A percentile compares a stretch with the other conserved stretches of the same genome.
Evolutionary conservation across 2,888 invertebrate species (phyloP).

Genomic region (Gastrophysa polygoni): DNA sequence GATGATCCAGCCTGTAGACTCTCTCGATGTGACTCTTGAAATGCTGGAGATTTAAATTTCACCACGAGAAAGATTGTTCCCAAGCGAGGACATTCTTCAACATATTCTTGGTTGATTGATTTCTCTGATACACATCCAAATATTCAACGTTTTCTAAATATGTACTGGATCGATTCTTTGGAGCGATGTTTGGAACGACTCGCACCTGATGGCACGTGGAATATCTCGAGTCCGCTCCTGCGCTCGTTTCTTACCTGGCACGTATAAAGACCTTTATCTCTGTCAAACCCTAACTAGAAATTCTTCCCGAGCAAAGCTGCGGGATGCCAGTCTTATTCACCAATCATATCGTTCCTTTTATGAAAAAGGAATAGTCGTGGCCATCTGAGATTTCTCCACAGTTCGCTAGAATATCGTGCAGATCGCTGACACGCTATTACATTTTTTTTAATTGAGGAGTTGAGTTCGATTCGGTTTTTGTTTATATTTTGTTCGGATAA

Average conservation of each 20-base stretch:
- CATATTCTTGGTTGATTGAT: too few relatives aligned
- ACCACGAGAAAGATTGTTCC: too few relatives aligned
- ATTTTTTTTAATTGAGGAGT: conserved; percentile 29
- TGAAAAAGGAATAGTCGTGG: conserved; percentile 33
- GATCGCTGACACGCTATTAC: conserved; percentile 35
- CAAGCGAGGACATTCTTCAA: too few relatives aligned
- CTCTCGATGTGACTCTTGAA: too few relatives aligned
- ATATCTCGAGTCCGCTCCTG: conserved; percentile 28
- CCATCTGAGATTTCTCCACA: conserved; percentile 36
- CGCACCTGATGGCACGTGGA: background rate
- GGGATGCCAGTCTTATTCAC: conserved; percentile 45
- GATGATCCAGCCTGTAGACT: too few relatives aligned
- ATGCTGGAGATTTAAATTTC: too few relatives aligned
- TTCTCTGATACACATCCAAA: too few relatives aligned
- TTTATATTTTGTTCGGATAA: conserved; percentile 23
- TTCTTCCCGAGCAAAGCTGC: conserved; percentile 42
- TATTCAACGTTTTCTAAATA: too few relatives aligned
- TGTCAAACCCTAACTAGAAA: conserved; percentile 45
- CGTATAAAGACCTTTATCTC: conserved; percentile 46
- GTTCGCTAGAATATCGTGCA: conserved; percentile 36
- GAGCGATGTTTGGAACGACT: too few relatives aligned
- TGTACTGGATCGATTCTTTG: too few relatives aligned
- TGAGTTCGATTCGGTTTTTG: conserved; percentile 28
- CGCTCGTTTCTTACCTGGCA: conserved; percentile 34
- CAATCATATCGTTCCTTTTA: conserved; percentile 42